Base-by-base conservation (phyloP, 2,888 invertebrate genomes). In the Ditula angustiorana region DNA sequence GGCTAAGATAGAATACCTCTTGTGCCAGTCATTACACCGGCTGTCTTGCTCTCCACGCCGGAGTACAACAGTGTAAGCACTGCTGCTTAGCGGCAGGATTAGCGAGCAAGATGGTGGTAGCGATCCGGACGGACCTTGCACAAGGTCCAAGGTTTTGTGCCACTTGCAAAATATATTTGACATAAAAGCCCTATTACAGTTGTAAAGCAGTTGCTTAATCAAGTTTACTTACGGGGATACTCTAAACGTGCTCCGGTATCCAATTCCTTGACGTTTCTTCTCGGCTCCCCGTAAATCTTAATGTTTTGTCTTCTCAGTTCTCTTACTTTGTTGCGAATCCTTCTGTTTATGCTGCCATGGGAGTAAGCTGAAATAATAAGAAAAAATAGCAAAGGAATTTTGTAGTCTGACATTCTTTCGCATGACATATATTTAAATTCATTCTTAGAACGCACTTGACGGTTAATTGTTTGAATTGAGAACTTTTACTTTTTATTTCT, bases 331-430 rank as follows among this genome's bases (percentile, higher is more conserved):
- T 46, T 5, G n/a, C 5, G 46, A 5, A 46, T 23, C 5, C 2
- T 3, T n/a, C 11, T 23, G 46, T 46, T 46, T 4, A 46, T 23
- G 2, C 23, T 46, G 11, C 23, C 46, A n/a, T n/a, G 23, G 2
- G 46, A 23, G 1, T 11, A 46, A 5, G 21, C 23, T n/a, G 19
- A 23, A 23, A n/a, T 11, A n/a, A 46, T 46, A 4, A 46, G 46
- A 23, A 46, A 5, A 46, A 23, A 44, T 44, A 44, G 11, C 11
- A 46, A 23, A 2, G n/a, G 4, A n/a, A 23, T n/a, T 46, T 23
- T 46, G 46, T n/a, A 46, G 23, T 23, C n/a, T 46, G 46, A 46
- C 46, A 46, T 46, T 41, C 2, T 41, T 44, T 46, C 11, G 46
- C 5, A 23, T 46, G 46, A 23, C 46, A n/a, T 10, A 19, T 19